Evolutionary conservation across 2,797 vertebrate species (phyloP).

Genomic region (Oreortyx pictus): DNA sequence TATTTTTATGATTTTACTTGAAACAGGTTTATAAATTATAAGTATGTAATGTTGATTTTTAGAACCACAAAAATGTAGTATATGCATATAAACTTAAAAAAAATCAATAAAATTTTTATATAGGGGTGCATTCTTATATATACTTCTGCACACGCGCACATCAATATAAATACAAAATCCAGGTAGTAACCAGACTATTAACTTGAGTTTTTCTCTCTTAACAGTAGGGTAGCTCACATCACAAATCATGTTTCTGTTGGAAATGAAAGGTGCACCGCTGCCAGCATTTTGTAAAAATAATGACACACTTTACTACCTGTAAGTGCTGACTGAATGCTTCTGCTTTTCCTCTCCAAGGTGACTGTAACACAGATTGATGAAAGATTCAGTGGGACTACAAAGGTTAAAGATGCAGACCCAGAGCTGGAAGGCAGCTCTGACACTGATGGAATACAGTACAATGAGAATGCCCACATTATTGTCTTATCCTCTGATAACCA

Average conservation of each 20-base stretch:
- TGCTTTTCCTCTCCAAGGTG: conserved; percentile 82
- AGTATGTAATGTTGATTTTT: conserved; percentile 32
- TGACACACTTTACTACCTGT: conserved; percentile 81
- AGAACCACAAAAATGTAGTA: not conserved
- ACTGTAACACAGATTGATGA: conserved; percentile 85
- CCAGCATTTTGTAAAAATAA: conserved; percentile 82
- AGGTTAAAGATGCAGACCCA: conserved; percentile 84
- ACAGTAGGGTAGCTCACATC: conserved; percentile 62
- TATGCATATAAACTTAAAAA: not conserved
- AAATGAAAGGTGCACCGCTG: conserved; percentile 76
- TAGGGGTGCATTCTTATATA: not conserved
- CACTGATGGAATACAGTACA: conserved; percentile 81
- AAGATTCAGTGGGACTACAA: conserved; percentile 77
- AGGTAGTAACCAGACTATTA: conserved; percentile 38
- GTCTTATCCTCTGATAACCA: conserved; percentile 80
- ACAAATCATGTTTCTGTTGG: conserved; percentile 79
- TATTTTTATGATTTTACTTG: conserved; percentile 32
- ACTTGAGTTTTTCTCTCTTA: conserved; percentile 70
- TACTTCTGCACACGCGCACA: not conserved
- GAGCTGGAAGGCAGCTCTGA: conserved; percentile 77
- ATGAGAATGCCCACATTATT: conserved; percentile 74
- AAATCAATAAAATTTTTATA: not conserved
- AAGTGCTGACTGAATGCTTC: conserved; percentile 84
- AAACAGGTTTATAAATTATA: not conserved
- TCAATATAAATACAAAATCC: conserved; percentile 14